A percentile compares a stretch with the other conserved stretches of the same genome.
These are phyloP conservation scores for Calidris pygmaea DNA, from an alignment of 2,113 vertebrate genomes.

Conservation along the genomic window DNA sequence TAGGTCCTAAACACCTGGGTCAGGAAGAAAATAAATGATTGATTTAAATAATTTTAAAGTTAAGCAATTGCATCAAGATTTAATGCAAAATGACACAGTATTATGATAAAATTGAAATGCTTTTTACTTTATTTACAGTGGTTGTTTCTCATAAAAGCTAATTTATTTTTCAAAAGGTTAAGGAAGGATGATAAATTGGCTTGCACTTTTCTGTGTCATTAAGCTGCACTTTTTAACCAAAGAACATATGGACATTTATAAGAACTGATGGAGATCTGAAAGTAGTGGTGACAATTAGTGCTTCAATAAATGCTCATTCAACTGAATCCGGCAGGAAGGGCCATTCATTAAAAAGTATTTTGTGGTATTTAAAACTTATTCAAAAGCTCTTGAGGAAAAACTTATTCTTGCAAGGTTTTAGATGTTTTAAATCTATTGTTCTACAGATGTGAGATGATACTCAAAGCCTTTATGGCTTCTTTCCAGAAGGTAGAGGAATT, in stretches of 20 bases:
- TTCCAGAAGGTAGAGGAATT: background rate
- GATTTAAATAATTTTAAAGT: background rate
- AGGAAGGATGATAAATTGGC: slow-evolving; percentile 78
- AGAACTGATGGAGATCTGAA: slow-evolving; percentile 63
- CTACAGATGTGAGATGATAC: background rate
- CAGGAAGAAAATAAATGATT: background rate
- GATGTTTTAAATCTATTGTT: background rate
- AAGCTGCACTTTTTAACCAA: slow-evolving; percentile 75
- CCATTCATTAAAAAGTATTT: slow-evolving; percentile 45
- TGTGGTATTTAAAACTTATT: slow-evolving; percentile 25
- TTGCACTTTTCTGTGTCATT: slow-evolving; percentile 82
- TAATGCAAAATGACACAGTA: background rate
- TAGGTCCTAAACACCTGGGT: background rate
- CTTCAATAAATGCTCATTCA: slow-evolving; percentile 76
- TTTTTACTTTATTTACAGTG: slow-evolving; percentile 49
- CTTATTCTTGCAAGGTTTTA: background rate
- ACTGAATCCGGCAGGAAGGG: slow-evolving; percentile 62
- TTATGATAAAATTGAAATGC: slow-evolving; percentile 28
- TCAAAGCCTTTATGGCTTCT: background rate
- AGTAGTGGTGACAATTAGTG: slow-evolving; percentile 78
- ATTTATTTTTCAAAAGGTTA: slow-evolving; percentile 70
- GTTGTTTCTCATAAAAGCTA: slow-evolving; percentile 52
- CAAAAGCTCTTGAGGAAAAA: background rate
- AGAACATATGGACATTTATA: slow-evolving; percentile 73
- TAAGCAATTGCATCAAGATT: background rate